phyloP scores from a whole-genome alignment of 2,888 invertebrate species.

The Amphipyra tragopoginis region DNA sequence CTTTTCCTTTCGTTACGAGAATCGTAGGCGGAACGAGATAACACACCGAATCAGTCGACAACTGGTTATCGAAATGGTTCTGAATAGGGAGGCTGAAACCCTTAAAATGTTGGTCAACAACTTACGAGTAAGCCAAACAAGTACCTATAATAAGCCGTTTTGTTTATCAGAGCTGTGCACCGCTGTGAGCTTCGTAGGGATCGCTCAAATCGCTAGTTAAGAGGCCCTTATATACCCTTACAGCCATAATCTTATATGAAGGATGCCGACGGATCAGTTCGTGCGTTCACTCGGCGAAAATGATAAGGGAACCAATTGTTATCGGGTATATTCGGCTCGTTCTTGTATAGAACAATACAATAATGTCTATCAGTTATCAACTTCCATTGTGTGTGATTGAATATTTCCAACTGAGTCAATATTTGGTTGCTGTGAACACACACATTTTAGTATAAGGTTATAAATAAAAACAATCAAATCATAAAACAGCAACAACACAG shows the following conservation, averaged over 20 bases:
- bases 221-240: slow-evolving; percentile 24
- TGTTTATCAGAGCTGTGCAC: slow-evolving; percentile 53
- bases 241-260: slow-evolving; percentile 42
- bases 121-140: slow-evolving; percentile 31
- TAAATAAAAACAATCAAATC: slow-evolving; percentile 2
- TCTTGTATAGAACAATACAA: slow-evolving; percentile 35
- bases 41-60: no score
- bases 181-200: slow-evolving; percentile 23
- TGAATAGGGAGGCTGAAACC: no score
- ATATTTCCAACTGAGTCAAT: no score
- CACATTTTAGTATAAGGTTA: not conserved
- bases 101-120: slow-evolving; percentile 31
- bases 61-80: no score
- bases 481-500: not conserved
- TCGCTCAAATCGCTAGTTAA: slow-evolving; percentile 51
- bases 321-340: slow-evolving; percentile 25
- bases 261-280: slow-evolving; percentile 41
- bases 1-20: no score
- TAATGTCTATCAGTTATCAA: slow-evolving; percentile 35
- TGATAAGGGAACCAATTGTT: slow-evolving; percentile 37
- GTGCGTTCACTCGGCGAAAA: slow-evolving; percentile 40
- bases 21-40: no score
- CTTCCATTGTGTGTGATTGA: slow-evolving; percentile 15
- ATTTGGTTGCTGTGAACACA: slow-evolving; percentile 7
- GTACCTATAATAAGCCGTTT: slow-evolving; percentile 27